Evolutionary conservation across 2,113 vertebrate genomes (phyloP).

Genomic region (Thalassarche chlororhynchos): DNA sequence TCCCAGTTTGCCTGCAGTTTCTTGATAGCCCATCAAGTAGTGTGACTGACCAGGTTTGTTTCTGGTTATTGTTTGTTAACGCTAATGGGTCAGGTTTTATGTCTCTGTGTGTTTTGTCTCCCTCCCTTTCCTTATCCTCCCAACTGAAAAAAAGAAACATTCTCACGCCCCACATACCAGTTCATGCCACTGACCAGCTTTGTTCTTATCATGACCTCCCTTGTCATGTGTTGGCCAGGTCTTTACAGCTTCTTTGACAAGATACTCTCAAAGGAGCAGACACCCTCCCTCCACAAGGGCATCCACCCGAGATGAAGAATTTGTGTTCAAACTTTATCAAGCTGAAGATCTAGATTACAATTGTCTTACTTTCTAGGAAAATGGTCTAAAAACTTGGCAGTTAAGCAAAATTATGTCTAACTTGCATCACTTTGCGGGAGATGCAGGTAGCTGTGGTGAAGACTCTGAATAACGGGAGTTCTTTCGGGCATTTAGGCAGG

Average conservation of each 20-base stretch:
- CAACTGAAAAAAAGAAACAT: not conserved
- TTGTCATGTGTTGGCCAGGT: not conserved
- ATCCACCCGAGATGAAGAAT: not conserved
- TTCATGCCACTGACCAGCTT: not conserved
- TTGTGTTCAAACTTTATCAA: not conserved
- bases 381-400: not conserved
- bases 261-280: not conserved
- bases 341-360: not conserved
- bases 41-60: not conserved
- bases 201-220: not conserved
- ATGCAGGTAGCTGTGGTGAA: not conserved
- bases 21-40: not conserved
- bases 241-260: not conserved
- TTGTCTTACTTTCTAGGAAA: not conserved
- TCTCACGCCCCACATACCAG: not conserved
- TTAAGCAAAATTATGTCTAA: not conserved
- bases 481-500: not conserved
- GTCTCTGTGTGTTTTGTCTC: not conserved
- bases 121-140: not conserved
- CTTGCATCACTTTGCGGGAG: rapidly evolving
- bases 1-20: not conserved
- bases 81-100: not conserved
- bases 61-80: not conserved
- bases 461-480: not conserved
- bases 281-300: not conserved